A percentile compares a stretch with the other conserved stretches of the same genome.
Conservation (phyloP, 1,140 invertebrate species). For the Drosophila fuyamai region DNA sequence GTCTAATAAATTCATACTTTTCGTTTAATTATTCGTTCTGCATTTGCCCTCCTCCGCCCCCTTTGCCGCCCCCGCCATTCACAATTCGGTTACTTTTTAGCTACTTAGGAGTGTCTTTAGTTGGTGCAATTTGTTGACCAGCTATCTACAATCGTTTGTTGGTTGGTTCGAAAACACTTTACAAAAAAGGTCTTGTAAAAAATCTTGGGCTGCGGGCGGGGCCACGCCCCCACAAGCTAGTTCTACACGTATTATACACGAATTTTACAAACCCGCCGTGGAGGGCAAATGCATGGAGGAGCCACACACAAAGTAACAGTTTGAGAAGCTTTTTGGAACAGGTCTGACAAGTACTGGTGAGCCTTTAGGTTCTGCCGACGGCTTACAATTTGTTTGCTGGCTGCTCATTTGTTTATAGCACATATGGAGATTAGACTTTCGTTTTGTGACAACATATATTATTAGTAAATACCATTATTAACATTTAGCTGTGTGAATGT, state of each 20-base stretch:
- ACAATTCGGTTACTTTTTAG: slow-evolving; percentile 24
- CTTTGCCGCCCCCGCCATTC: background rate
- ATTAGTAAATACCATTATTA: slow-evolving; percentile 68
- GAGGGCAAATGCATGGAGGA: slow-evolving; percentile 26
- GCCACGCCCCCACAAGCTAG: slow-evolving; percentile 5
- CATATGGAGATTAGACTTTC: slow-evolving; percentile 69
- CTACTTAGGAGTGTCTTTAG: slow-evolving; percentile 31
- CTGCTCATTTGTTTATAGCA: slow-evolving; percentile 54
- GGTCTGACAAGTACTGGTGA: slow-evolving; percentile 52
- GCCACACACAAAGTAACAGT: slow-evolving; percentile 44
- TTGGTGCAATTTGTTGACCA: slow-evolving; percentile 46
- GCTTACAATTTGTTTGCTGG: slow-evolving; percentile 10
- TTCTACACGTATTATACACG: slow-evolving; percentile 35
- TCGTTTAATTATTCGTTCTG: slow-evolving; percentile 67
- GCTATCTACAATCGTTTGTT: slow-evolving; percentile 32
- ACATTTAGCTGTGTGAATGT: slow-evolving; percentile 61
- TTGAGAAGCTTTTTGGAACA: slow-evolving; percentile 61
- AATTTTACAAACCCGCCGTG: slow-evolving; percentile 15
- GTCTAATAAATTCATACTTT: slow-evolving; percentile 79
- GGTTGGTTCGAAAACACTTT: slow-evolving; percentile 21
- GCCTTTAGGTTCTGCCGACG: slow-evolving; percentile 12
- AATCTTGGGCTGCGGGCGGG: background rate
- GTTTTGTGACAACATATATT: slow-evolving; percentile 66
- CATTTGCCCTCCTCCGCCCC: slow-evolving; percentile 37
- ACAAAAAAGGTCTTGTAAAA: slow-evolving; percentile 33